Conservation (phyloP, 1,140 invertebrate species). For the Druon quercuslanigerum region DNA sequence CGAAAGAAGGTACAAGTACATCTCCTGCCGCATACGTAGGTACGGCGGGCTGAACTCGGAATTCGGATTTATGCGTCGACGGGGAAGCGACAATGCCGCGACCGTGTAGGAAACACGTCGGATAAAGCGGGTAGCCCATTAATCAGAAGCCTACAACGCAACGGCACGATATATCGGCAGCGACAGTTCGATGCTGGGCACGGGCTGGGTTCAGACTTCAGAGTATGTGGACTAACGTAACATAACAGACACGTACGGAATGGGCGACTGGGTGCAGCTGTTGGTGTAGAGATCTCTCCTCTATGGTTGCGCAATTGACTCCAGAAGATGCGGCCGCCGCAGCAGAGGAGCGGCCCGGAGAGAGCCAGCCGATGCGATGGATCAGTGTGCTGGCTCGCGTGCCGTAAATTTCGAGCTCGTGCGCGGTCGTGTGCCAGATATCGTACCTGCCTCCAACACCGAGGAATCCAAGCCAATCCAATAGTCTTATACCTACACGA, state of each 20-base stretch:
- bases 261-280: conserved; percentile 33
- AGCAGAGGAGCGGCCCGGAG: conserved; percentile 56
- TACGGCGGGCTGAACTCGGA: conserved; percentile 36
- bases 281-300: conserved; percentile 38
- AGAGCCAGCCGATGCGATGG: conserved; percentile 52
- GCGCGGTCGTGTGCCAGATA: conserved; percentile 62
- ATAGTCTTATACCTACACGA: conserved; percentile 39
- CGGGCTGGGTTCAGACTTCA: not conserved
- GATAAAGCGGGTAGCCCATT: conserved; percentile 52
- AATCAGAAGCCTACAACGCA: conserved; percentile 54
- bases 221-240: conserved; percentile 32
- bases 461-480: conserved; percentile 42
- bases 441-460: conserved; percentile 34
- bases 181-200: not conserved
- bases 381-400: conserved; percentile 63
- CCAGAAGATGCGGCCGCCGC: conserved; percentile 41
- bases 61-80: conserved; percentile 47
- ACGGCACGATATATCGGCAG: conserved; percentile 29
- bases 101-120: conserved; percentile 34
- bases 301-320: conserved; percentile 37
- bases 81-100: conserved; percentile 28
- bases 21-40: conserved; percentile 25
- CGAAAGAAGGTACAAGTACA: not conserved
- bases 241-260: conserved; percentile 38
- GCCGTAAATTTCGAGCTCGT: conserved; percentile 74